These are phyloP conservation scores for Leptodactylus fallax DNA, from an alignment of 2,797 vertebrate genomes.

Conservation along the genomic window DNA sequence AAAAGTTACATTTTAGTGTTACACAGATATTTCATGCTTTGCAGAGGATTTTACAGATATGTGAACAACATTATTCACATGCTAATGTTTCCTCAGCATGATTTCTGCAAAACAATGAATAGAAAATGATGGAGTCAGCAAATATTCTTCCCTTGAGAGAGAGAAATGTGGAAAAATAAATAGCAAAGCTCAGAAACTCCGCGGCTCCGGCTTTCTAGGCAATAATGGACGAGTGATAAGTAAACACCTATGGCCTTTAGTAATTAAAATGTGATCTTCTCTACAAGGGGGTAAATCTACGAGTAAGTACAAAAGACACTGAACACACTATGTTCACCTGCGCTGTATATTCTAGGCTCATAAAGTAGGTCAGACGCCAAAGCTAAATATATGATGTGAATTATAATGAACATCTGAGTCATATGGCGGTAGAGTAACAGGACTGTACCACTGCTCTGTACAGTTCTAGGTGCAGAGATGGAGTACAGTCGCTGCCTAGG, in stretches of 20 bases:
- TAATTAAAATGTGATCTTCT: slow-evolving; percentile 7
- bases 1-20: too few relatives aligned
- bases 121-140: neutral
- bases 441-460: too few relatives aligned
- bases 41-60: neutral
- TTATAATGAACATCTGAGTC: slow-evolving; percentile 9
- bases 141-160: neutral
- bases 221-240: neutral
- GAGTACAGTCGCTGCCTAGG: too few relatives aligned
- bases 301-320: too few relatives aligned
- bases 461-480: too few relatives aligned
- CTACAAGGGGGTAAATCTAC: neutral
- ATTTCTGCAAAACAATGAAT: neutral
- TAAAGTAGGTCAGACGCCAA: slow-evolving; percentile 20
- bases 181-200: neutral
- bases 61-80: neutral
- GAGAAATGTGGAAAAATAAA: slow-evolving; percentile 12
- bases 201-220: neutral
- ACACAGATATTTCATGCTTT: too few relatives aligned
- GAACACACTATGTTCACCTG: too few relatives aligned
- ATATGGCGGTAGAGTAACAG: too few relatives aligned
- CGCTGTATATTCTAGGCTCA: slow-evolving; percentile 3
- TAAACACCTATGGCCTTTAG: neutral
- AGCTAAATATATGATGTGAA: neutral
- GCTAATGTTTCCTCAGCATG: neutral